Conservation (phyloP, 2,797 vertebrate genomes). For the Leuciscus waleckii region DNA sequence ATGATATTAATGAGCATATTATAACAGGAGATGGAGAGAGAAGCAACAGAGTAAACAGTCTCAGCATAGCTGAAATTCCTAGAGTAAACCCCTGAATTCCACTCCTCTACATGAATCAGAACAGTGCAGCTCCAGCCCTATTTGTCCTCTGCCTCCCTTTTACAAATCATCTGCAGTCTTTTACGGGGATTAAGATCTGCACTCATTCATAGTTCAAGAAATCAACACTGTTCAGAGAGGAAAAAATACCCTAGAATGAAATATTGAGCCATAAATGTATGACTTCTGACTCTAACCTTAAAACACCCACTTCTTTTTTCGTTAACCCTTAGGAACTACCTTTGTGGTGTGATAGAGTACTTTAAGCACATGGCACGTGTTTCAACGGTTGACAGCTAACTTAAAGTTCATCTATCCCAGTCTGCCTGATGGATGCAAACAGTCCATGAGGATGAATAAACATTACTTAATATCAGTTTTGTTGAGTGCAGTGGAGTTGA, state of each 20-base stretch:
- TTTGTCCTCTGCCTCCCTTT: conserved; percentile 46
- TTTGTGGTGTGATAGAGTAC: conserved; percentile 1
- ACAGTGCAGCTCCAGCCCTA: conserved; percentile 33
- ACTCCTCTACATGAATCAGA: conserved; percentile 60
- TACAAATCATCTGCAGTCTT: conserved; percentile 18
- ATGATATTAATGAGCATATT: conserved; percentile 59
- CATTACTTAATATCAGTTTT: conserved; percentile 40
- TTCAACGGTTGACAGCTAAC: background rate
- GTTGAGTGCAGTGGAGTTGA: conserved; percentile 18
- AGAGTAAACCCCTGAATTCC: conserved; percentile 47
- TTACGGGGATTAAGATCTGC: conserved; percentile 29
- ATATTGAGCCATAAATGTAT: conserved; percentile 21
- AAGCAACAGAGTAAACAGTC: conserved; percentile 60
- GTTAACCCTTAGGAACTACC: conserved; percentile 23
- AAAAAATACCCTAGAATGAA: conserved; percentile 5
- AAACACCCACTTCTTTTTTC: conserved; percentile 25
- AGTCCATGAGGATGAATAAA: conserved; percentile 38
- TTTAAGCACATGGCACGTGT: conserved; percentile 8
- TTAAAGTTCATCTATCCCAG: conserved; percentile 13
- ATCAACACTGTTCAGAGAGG: conserved; percentile 20
- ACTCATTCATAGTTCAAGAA: conserved; percentile 28
- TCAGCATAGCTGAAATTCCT: conserved; percentile 58
- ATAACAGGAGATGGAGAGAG: conserved; percentile 56
- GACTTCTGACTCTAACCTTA: conserved; percentile 16
- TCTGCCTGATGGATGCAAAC: conserved; percentile 16